Evolutionary conservation across 2,888 invertebrate genomes (phyloP), one percentile per base, ranked within the genome.

Genomic region (Tineola bisselliella): DNA sequence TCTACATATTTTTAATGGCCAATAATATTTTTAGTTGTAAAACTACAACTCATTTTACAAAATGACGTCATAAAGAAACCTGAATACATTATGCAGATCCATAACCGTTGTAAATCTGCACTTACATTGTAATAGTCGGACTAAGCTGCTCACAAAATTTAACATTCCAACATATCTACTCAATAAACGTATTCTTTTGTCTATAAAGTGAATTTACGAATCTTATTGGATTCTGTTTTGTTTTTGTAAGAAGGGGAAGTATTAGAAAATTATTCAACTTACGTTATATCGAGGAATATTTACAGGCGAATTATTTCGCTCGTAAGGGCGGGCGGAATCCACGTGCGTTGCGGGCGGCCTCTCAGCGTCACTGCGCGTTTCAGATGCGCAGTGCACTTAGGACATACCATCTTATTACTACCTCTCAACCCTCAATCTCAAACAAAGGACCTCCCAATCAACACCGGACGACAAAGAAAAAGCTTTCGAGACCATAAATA

Each of bases 361-460:
- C 62, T 75, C 66, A 69, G 66, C 70, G 67, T 68, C 69, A 84
- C 86, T 86, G 86, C 86, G 84, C 84, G 75, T 68, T 64, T 66
- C 69, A 69, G 77, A 74, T 86, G 84, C 84, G 86, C 86, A 78
- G 76, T 70, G 67, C 44, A 69, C 74, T 75, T 72, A 70, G 33
- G 8, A 75, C 72, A 72, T 72, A 76, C 77, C 75, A 77, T 75
- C 79, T 75, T 76, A 76, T 73, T 77, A 77, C 75, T 73, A 70
- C 68, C 77, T 31, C 19, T 17, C 61, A 8, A 59, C 74, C 61
- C 38, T 25, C 59, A 6, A 48, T 74, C 77, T 76, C 74, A 78
- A 79, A 84, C 84, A 84, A 86, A 84, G 84, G 78, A 71, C 70
- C 33, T 58, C 74, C 70, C 68, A 78, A 82, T 81, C 80, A 81